Base-by-base conservation (phyloP, 2,888 invertebrate species). In the Callyntrura sp. region DNA sequence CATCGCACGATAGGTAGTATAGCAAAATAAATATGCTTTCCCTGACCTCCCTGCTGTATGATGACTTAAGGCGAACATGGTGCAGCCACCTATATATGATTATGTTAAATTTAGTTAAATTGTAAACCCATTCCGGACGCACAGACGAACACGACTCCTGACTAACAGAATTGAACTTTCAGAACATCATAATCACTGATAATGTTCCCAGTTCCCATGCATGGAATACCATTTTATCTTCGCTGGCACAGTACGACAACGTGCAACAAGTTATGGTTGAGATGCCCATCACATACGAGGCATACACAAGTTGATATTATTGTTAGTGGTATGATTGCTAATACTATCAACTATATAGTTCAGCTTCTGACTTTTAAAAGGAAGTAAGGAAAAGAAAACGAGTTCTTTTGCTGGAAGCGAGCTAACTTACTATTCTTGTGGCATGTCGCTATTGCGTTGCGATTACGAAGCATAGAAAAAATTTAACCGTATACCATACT, bases 341-440 rank as follows among this genome's bases (percentile, higher is more conserved):
- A n/a, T 51, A 51, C 6, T 35, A n/a, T n/a, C 65, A 35, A 35
- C 35, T 35, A 14, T 35, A 0, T 8, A 35, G 17, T 17, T 35
- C 35, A 17, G 28, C 60, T 85, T 76, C 73, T 76, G 62, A 14
- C 45, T 60, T 45, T 43, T 43, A 68, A 76, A 62, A 6, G 62
- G 79, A 68, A 35, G 6, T 35, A 35, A 86, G 55, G 79, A 65
- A 85, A n/a, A n/a, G n/a, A 8, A 86, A 45, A 73, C 68, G 48
- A 55, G 60, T 85, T 62, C 57, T 73, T 60, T 76, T 85, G 76
- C 48, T 85, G 85, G 70, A 76, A 85, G 76, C 85, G 25, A 76
- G 60, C 76, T 85, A 60, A 60, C 57, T 57, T 20, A 65, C 65
- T 62, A 35, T 23, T 35, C 2, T 2, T 35, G 9, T 51, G 51